Evolutionary conservation across 1,140 invertebrate species (phyloP).

Genomic region (Magallana angulata): DNA sequence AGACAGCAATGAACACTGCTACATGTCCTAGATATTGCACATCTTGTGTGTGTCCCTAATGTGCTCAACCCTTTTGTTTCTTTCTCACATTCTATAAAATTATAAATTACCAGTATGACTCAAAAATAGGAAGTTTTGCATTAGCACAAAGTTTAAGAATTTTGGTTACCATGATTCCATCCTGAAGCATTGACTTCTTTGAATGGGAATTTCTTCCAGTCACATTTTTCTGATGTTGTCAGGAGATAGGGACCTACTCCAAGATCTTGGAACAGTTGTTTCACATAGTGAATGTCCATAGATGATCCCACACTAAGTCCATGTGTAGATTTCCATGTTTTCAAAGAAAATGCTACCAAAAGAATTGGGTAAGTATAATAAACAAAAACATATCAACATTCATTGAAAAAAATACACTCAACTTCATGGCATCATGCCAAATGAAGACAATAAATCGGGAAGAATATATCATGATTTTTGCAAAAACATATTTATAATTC

Average conservation of each 20-base stretch:
- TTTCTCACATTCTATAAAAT: background rate
- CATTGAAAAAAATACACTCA: no score
- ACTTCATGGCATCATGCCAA: background rate
- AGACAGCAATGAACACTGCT: constrained; percentile 52
- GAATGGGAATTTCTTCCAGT: background rate
- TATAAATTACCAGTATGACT: background rate
- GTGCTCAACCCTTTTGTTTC: background rate
- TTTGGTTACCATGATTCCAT: constrained; percentile 48
- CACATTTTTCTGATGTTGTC: constrained; percentile 24
- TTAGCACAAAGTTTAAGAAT: background rate
- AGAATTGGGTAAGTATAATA: background rate
- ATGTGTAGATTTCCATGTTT: constrained; percentile 44
- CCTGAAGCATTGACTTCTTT: constrained; percentile 2
- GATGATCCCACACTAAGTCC: background rate
- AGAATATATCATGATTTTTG: no score
- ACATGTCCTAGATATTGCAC: constrained; percentile 36
- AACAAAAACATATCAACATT: background rate
- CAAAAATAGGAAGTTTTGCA: background rate
- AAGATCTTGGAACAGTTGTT: constrained; percentile 46
- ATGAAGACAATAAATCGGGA: no score
- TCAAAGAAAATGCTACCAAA: constrained; percentile 46
- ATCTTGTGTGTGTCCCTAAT: constrained; percentile 26
- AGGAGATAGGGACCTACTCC: constrained; percentile 44
- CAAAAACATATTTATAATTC: no score
- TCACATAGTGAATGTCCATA: constrained; percentile 14